These are phyloP conservation scores for Vanacampus margaritifer DNA, from an alignment of 2,113 vertebrate species.

Conservation along the genomic window DNA sequence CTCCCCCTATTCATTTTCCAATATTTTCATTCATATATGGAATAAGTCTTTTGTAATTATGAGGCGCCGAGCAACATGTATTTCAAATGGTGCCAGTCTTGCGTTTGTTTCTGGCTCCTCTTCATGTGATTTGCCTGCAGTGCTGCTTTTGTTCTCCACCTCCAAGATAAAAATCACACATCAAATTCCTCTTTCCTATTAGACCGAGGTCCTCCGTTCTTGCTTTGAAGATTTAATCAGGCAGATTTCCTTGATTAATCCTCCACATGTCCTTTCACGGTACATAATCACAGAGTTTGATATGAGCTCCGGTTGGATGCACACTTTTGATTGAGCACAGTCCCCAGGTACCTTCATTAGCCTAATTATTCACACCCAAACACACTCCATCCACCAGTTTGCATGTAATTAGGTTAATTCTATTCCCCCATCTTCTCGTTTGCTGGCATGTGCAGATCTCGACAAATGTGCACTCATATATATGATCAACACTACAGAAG, in stretches of 20 bases:
- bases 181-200: conserved; percentile 23
- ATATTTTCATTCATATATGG: neutral
- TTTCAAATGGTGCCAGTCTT: conserved; percentile 8
- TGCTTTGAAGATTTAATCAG: conserved; percentile 61
- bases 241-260: conserved; percentile 56
- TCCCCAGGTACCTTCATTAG: conserved; percentile 63
- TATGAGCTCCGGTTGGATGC: conserved; percentile 26
- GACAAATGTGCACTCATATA: neutral
- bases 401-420: conserved; percentile 62
- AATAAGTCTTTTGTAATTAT: neutral
- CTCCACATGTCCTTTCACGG: conserved; percentile 47
- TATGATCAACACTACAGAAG: neutral
- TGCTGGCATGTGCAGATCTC: conserved; percentile 11
- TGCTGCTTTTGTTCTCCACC: conserved; percentile 25
- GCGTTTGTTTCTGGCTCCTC: conserved; percentile 9
- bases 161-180: conserved; percentile 33
- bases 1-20: too few relatives aligned
- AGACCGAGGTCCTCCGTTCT: conserved; percentile 24
- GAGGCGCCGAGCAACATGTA: conserved; percentile 10
- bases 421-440: conserved; percentile 35
- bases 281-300: conserved; percentile 50
- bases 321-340: conserved; percentile 41
- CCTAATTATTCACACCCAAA: conserved; percentile 60
- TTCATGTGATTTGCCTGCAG: conserved; percentile 5
- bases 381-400: conserved; percentile 46